phyloP scores from a whole-genome alignment of 2,797 vertebrate genomes.

The Pterois miles region DNA sequence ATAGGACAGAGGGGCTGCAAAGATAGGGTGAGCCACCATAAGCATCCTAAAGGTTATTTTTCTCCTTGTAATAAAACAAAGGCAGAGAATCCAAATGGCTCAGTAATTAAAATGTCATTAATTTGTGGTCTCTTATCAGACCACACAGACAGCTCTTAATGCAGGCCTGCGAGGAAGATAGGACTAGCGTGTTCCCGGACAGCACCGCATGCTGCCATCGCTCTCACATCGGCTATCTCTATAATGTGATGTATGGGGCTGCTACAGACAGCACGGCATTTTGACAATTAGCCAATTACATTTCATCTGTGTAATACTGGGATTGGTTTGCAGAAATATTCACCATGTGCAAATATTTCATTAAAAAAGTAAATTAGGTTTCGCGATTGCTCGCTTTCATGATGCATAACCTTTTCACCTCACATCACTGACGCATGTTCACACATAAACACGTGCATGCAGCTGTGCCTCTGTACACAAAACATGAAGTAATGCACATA shows the following conservation, averaged over 20 bases:
- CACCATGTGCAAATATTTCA: conserved; percentile 66
- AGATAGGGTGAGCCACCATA: conserved; percentile 44
- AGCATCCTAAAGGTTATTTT: conserved; percentile 55
- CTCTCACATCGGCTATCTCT: conserved; percentile 65
- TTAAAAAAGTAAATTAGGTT: conserved; percentile 78
- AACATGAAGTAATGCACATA: conserved; percentile 5
- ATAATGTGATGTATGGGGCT: conserved; percentile 63
- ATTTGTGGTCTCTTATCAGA: conserved; percentile 76
- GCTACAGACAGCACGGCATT: conserved; percentile 44
- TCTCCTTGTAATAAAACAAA: conserved; percentile 70
- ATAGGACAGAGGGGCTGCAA: conserved; percentile 35
- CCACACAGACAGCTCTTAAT: conserved; percentile 74
- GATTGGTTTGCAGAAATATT: conserved; percentile 59
- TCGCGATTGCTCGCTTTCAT: conserved; percentile 61
- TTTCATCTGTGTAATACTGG: conserved; percentile 61
- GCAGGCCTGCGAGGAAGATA: conserved; percentile 69
- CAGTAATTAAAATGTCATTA: conserved; percentile 82
- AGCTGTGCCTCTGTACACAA: conserved; percentile 12
- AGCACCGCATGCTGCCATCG: conserved; percentile 47
- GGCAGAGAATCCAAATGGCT: conserved; percentile 65
- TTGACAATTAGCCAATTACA: conserved; percentile 76
- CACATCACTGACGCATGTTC: conserved; percentile 14
- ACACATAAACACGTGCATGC: not conserved
- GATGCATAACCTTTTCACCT: conserved; percentile 48
- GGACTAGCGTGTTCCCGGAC: conserved; percentile 42